Conservation (phyloP, 2,113 vertebrate species). For the Carassius gibelio region DNA sequence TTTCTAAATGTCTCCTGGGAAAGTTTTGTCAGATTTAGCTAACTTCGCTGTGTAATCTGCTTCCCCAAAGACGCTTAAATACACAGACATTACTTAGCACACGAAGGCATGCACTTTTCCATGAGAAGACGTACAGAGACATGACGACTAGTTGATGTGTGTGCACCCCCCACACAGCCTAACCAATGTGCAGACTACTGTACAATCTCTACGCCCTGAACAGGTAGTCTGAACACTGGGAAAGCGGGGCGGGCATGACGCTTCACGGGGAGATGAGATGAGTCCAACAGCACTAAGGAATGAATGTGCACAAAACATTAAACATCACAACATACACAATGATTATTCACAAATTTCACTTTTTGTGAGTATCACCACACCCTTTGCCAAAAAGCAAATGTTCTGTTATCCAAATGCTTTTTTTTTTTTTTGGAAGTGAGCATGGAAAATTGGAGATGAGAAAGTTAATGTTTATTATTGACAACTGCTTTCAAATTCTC, state of each 20-base stretch:
- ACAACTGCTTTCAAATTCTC: neutral
- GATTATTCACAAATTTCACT: neutral
- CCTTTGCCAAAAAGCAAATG: neutral
- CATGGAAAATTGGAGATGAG: neutral
- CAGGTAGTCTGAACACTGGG: conserved; percentile 99
- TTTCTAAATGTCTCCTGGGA: neutral
- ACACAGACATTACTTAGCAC: conserved; percentile 1
- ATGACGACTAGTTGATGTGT: conserved; percentile 6
- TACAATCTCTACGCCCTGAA: conserved; percentile 98
- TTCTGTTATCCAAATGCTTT: neutral
- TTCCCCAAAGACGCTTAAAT: neutral
- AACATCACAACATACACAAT: neutral
- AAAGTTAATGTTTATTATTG: neutral
- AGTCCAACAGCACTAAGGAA: conserved; percentile 16
- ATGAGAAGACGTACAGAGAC: neutral
- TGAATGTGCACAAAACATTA: neutral
- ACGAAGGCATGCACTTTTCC: neutral
- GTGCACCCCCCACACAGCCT: conserved; percentile 80
- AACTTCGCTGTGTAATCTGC: neutral
- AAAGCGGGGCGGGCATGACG: conserved; percentile 86
- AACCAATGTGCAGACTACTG: conserved; percentile 99
- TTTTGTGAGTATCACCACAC: neutral
- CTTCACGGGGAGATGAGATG: conserved; percentile 24
- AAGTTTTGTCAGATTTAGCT: neutral
- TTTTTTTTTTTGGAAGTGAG: neutral